Evolutionary conservation across 2,113 vertebrate genomes (phyloP).

Genomic region (Xiphophorus hellerii): DNA sequence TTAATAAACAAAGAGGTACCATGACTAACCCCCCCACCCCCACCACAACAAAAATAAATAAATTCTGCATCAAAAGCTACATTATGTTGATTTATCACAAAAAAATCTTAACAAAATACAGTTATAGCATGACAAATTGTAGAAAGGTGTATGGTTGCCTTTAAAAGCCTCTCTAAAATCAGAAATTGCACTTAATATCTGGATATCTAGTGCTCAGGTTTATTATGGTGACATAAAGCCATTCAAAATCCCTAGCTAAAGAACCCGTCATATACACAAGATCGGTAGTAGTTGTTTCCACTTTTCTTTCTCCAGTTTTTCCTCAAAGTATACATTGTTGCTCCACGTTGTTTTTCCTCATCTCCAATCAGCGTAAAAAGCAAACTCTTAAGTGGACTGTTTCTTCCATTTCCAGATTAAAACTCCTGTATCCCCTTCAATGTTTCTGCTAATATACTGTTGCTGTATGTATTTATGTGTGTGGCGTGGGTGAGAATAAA

Average conservation of each 20-base stretch:
- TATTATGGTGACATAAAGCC: neutral
- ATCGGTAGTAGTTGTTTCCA: too few relatives aligned
- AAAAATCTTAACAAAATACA: neutral
- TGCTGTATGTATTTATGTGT: slow-evolving; percentile 4
- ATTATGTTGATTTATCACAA: neutral
- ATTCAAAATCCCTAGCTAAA: too few relatives aligned
- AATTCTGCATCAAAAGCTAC: neutral
- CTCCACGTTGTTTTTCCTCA: too few relatives aligned
- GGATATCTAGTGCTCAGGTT: neutral
- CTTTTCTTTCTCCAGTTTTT: too few relatives aligned
- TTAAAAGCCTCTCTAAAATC: neutral
- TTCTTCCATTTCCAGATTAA: neutral
- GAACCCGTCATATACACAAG: too few relatives aligned
- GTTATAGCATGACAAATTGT: too few relatives aligned
- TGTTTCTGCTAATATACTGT: neutral
- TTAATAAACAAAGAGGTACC: neutral
- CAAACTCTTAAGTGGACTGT: too few relatives aligned
- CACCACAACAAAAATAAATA: neutral
- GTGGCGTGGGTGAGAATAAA: neutral
- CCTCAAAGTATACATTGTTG: too few relatives aligned
- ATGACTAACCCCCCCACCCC: too few relatives aligned
- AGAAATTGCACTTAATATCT: neutral
- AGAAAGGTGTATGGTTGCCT: neutral
- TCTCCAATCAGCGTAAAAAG: neutral
- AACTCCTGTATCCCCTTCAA: neutral